Base-by-base conservation (phyloP, 2,888 invertebrate genomes). In the Cataglyphis livida region DNA sequence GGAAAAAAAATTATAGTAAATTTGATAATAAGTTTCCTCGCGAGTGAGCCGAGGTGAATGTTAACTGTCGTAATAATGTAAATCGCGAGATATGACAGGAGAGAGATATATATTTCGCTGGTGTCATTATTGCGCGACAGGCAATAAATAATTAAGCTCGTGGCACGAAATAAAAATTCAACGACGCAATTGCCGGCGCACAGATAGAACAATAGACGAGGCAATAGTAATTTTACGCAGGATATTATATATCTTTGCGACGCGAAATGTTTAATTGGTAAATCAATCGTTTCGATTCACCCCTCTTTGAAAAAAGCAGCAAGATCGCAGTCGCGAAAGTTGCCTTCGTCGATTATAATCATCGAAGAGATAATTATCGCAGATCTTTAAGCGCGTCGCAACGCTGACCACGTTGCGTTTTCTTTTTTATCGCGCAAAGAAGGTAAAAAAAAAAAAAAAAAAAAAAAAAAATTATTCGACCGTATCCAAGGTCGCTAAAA, bases 111-210 rank as follows among this genome's bases (percentile, higher is more conserved):
- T 71, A n/a, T 70, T 12, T 70, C 44, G 71, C n/a, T 44, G 38
- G 18, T 41, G 28, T 28, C 28, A 66, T 28, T n/a, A 41, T 44
- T 57, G 21, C 32, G 6, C 25, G 78, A 71, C 78, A 71, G 59
- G 78, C 78, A 79, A 79, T 79, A 79, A 79, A 79, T 71, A 79
- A 59, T 59, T 79, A 71, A 71, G 35, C 44, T 18, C 32, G 32
- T 25, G 28, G 25, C 12, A 25, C 1, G 44, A 61, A 71, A 79
- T 79, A 59, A 79, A 79, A 79, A 79, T 71, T 79, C 59, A 79
- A 79, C 59, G 25, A 44, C 35, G 59, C 35, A 35, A 25, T 9
- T 32, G 59, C 21, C 7, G 15, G 44, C 44, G 12, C 54, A 70
- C 18, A 70, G 28, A 78, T 15, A 15, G 21, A 32, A 32, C 25